Conservation (phyloP, 2,113 vertebrate species). For the Coryphaenoides rupestris region DNA sequence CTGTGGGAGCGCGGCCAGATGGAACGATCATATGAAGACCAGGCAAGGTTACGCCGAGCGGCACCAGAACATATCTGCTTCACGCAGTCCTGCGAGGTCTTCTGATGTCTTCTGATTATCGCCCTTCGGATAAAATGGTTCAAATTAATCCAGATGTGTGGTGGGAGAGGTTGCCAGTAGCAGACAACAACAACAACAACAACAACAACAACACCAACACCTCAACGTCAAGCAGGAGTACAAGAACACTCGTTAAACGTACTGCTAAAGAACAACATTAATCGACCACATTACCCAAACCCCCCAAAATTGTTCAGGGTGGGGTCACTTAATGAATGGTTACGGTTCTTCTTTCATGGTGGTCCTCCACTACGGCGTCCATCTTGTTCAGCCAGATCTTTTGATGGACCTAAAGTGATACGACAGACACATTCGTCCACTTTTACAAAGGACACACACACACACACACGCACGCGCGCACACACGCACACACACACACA, state of each 20-base stretch:
- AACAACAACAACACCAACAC: no score
- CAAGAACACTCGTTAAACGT: background rate
- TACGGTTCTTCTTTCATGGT: slow-evolving; percentile 15
- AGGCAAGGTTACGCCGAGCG: background rate
- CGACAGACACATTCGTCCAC: slow-evolving; percentile 25
- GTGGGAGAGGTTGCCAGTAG: background rate
- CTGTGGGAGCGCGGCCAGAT: background rate
- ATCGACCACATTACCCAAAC: background rate
- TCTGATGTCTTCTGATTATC: no score
- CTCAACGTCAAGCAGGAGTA: background rate
- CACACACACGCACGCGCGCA: no score
- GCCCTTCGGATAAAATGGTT: no score
- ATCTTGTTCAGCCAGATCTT: background rate
- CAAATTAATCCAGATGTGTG: background rate
- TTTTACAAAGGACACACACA: slow-evolving; percentile 7
- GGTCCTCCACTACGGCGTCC: slow-evolving; percentile 18
- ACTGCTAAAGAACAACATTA: background rate
- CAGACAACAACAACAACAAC: no score
- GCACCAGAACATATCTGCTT: background rate
- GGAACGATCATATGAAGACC: background rate
- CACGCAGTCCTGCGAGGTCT: background rate
- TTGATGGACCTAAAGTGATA: slow-evolving; percentile 12
- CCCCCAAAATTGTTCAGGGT: background rate
- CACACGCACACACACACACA: no score
- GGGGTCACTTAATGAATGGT: background rate